phyloP scores from a whole-genome alignment of 2,113 vertebrate species.

The Catharus bicknelli region DNA sequence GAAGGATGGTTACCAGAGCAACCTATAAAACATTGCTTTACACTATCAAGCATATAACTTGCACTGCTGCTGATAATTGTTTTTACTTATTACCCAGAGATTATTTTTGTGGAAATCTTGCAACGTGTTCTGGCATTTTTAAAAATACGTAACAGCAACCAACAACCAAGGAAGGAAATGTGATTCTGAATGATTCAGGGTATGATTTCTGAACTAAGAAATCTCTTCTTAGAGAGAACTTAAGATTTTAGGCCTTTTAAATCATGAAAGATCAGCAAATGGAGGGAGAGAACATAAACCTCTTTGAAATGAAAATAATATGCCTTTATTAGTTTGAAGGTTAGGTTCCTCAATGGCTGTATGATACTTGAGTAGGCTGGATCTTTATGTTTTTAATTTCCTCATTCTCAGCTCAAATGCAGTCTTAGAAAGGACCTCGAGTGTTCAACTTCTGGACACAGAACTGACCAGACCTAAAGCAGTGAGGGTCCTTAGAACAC shows the following conservation, averaged over 20 bases:
- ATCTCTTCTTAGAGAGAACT: neutral
- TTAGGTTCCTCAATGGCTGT: neutral
- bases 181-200: neutral
- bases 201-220: neutral
- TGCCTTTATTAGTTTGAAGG: neutral
- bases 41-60: neutral
- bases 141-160: neutral
- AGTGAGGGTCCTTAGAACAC: neutral
- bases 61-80: neutral
- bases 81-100: neutral
- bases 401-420: neutral
- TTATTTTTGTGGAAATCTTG: neutral
- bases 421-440: neutral
- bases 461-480: neutral
- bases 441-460: neutral
- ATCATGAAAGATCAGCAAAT: neutral
- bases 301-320: neutral
- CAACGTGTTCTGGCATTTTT: neutral
- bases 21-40: neutral
- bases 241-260: neutral
- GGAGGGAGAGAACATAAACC: rapidly evolving
- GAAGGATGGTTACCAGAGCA: neutral
- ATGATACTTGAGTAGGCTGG: neutral
- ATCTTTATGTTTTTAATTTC: neutral
- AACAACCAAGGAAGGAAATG: neutral